Conservation (phyloP, 2,113 vertebrate species). For the Sardina pilchardus region DNA sequence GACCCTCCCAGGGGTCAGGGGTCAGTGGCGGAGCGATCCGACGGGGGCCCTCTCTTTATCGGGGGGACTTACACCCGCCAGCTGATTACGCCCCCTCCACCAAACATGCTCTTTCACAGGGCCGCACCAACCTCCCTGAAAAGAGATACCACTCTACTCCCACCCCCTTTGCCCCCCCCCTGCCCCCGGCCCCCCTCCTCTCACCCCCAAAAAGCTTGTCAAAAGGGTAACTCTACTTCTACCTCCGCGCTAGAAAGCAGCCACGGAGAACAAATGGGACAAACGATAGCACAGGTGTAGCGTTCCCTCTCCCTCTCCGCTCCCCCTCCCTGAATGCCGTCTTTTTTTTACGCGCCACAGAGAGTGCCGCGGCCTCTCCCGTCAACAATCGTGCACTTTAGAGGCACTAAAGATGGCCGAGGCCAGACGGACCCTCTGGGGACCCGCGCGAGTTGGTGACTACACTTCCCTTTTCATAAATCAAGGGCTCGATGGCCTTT, state of each 20-base stretch:
- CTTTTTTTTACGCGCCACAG: slow-evolving; percentile 64
- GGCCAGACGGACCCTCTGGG: slow-evolving; percentile 57
- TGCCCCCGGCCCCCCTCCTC: neutral
- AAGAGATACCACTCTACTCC: slow-evolving; percentile 53
- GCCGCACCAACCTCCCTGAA: slow-evolving; percentile 49
- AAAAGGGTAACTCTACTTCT: slow-evolving; percentile 19
- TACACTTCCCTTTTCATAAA: slow-evolving; percentile 51
- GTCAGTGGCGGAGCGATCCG: neutral
- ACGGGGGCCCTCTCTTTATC: neutral
- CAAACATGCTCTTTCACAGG: slow-evolving; percentile 49
- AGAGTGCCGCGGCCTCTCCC: slow-evolving; percentile 59
- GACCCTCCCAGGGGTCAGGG: slow-evolving; percentile 36
- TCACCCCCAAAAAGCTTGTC: neutral
- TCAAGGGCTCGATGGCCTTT: slow-evolving; percentile 16
- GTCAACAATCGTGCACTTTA: slow-evolving; percentile 76
- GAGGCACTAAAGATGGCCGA: slow-evolving; percentile 65
- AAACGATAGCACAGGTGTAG: slow-evolving; percentile 65
- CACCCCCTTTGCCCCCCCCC: neutral
- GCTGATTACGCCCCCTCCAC: slow-evolving; percentile 47
- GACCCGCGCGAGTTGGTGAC: slow-evolving; percentile 63
- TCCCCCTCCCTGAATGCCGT: slow-evolving; percentile 59
- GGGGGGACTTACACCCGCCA: slow-evolving; percentile 48
- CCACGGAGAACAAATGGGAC: slow-evolving; percentile 59
- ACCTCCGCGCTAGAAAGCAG: slow-evolving; percentile 36
- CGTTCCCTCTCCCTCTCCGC: slow-evolving; percentile 58